phyloP scores from a whole-genome alignment of 1,140 invertebrate species.

The Musca domestica region DNA sequence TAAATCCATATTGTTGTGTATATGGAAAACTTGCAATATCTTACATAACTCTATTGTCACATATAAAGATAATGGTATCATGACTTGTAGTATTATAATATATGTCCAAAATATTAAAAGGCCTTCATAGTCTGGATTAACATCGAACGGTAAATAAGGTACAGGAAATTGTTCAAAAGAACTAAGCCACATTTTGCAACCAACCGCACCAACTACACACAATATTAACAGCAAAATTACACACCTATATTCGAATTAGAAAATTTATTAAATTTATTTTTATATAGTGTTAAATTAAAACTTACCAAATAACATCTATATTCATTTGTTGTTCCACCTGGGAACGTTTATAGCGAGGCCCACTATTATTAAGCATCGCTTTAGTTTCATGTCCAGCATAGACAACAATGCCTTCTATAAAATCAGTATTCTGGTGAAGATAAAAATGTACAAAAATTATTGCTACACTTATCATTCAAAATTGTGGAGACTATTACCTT shows the following conservation, averaged over 20 bases:
- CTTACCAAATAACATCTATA: slow-evolving; percentile 85
- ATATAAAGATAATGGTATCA: slow-evolving; percentile 96
- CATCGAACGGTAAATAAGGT: slow-evolving; percentile 62
- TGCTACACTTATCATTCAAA: not conserved
- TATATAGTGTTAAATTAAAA: slow-evolving; percentile 6
- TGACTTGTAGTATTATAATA: slow-evolving; percentile 92
- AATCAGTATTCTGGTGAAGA: slow-evolving; percentile 59
- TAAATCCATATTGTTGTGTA: slow-evolving; percentile 84
- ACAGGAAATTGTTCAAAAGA: slow-evolving; percentile 56
- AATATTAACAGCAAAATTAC: slow-evolving; percentile 88
- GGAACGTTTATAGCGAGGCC: slow-evolving; percentile 92
- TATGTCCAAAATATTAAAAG: slow-evolving; percentile 93
- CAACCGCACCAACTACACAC: slow-evolving; percentile 87
- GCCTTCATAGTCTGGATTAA: slow-evolving; percentile 69
- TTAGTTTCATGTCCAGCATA: slow-evolving; percentile 98
- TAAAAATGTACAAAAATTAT: not conserved
- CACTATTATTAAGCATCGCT: slow-evolving; percentile 96
- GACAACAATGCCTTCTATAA: slow-evolving; percentile 93
- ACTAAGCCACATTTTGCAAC: slow-evolving; percentile 81
- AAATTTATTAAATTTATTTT: slow-evolving; percentile 6
- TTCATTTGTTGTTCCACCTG: slow-evolving; percentile 92
- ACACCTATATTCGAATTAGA: slow-evolving; percentile 59
- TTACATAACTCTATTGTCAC: slow-evolving; percentile 97
- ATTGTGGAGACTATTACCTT: slow-evolving; percentile 67
- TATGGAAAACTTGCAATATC: slow-evolving; percentile 92